Conservation (phyloP, 30 jellyfish, hydroid and myxozoan species). For the Rhopilema esculentum region DNA sequence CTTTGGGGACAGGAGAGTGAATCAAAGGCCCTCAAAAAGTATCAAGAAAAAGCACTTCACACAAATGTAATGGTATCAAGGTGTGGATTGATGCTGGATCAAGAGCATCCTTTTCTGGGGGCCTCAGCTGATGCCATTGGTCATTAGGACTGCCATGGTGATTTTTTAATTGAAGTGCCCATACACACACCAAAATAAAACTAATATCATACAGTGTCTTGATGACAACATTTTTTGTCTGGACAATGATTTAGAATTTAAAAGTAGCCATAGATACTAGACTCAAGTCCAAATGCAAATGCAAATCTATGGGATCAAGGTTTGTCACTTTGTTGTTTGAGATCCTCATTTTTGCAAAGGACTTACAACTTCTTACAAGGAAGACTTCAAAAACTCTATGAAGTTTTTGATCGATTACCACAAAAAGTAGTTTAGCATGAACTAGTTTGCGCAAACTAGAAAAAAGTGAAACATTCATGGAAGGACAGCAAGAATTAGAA, state of each 20-base stretch:
- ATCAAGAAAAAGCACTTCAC: not conserved
- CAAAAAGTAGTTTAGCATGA: not conserved
- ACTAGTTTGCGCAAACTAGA: not conserved
- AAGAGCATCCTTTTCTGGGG: conserved; percentile 3
- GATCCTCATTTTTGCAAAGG: not conserved
- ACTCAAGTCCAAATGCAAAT: conserved; percentile 21
- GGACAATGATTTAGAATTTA: not conserved
- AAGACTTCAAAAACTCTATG: not conserved
- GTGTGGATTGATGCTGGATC: not conserved
- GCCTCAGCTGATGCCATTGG: conserved; percentile 22
- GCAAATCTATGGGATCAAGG: not conserved
- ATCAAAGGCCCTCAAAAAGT: conserved; percentile 2
- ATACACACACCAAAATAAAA: not conserved
- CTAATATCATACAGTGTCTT: not conserved
- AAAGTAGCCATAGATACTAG: not conserved
- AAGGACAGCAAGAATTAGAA: not conserved
- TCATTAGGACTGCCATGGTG: conserved; percentile 5
- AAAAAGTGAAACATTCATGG: not conserved
- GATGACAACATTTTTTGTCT: not conserved
- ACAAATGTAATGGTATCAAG: not conserved
- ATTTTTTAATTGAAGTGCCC: conserved; percentile 19
- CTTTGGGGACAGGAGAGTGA: conserved; percentile 11
- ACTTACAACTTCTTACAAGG: not conserved
- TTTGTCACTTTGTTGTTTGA: conserved; percentile 4
- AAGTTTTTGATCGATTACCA: not conserved